phyloP scores from a whole-genome alignment of 2,113 vertebrate species.

The Leuciscus idus region DNA sequence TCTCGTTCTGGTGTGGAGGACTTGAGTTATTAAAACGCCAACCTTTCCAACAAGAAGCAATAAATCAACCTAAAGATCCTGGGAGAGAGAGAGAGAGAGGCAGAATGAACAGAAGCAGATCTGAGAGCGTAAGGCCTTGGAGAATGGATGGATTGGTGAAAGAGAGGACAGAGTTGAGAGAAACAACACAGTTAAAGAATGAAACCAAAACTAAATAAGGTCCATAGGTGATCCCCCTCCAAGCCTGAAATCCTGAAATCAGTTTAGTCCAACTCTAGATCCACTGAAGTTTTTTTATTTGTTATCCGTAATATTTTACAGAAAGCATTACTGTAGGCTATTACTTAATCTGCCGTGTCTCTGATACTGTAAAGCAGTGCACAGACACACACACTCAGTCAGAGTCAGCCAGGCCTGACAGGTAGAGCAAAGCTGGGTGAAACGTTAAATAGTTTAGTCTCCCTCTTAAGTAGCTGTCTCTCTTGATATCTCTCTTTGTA shows the following conservation, averaged over 20 bases:
- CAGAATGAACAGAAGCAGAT: conserved; percentile 37
- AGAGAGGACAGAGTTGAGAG: conserved; percentile 53
- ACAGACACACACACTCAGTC: conserved; percentile 29
- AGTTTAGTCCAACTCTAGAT: not conserved
- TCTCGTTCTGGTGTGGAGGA: conserved; percentile 70
- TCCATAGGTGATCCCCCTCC: conserved; percentile 23
- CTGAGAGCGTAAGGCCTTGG: conserved; percentile 48
- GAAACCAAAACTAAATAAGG: conserved; percentile 38
- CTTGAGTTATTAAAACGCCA: conserved; percentile 83
- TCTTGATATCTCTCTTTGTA: conserved; percentile 50
- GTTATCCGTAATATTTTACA: not conserved
- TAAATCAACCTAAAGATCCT: conserved; percentile 81
- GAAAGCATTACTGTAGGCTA: not conserved
- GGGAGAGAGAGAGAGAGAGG: conserved; percentile 46
- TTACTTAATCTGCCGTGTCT: not conserved
- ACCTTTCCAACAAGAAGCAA: conserved; percentile 79
- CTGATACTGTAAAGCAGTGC: not conserved
- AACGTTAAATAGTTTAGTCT: conserved; percentile 66
- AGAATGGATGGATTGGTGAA: conserved; percentile 52
- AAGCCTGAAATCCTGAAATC: conserved; percentile 25
- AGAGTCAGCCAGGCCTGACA: conserved; percentile 45
- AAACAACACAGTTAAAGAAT: conserved; percentile 61
- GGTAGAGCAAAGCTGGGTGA: conserved; percentile 60
- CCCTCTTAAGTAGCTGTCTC: conserved; percentile 62
- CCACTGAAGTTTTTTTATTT: not conserved